phyloP scores from a whole-genome alignment of 2,888 invertebrate species.

The Gryllus longicercus region DNA sequence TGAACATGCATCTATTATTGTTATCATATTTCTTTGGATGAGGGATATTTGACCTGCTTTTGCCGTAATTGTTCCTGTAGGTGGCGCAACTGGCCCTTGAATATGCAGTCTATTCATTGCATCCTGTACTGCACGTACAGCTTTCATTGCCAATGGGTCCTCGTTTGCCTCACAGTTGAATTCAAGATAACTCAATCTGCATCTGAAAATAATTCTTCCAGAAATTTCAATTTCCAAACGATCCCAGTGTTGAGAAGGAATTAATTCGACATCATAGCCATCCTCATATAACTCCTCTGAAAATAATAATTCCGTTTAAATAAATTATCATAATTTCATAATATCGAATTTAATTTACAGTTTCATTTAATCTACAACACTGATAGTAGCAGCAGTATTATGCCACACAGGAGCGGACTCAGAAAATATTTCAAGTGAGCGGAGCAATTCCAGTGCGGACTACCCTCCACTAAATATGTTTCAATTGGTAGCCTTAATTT shows the following conservation, averaged over 20 bases:
- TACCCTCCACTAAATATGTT: too few species aligned
- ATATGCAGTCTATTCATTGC: not conserved
- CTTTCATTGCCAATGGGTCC: not conserved
- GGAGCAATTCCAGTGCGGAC: too few species aligned
- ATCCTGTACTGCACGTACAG: not conserved
- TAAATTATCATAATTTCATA: too few species aligned
- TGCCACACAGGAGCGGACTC: too few species aligned
- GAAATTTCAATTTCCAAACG: not conserved
- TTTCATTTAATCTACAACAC: too few species aligned
- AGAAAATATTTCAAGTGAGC: too few species aligned
- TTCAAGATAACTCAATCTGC: not conserved
- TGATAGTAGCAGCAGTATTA: too few species aligned
- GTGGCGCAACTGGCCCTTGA: not conserved
- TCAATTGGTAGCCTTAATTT: too few species aligned
- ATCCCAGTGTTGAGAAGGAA: conserved; percentile 17
- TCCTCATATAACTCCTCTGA: not conserved
- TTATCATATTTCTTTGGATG: not conserved
- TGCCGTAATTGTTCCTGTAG: not conserved
- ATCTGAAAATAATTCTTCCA: not conserved
- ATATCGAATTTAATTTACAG: too few species aligned
- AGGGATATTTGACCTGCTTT: not conserved
- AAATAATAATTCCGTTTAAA: not conserved
- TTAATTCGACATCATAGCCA: not conserved
- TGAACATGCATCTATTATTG: too few species aligned
- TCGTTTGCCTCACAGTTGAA: not conserved